Base-by-base conservation (phyloP, 2,888 invertebrate genomes). In the Laspeyria flexula region DNA sequence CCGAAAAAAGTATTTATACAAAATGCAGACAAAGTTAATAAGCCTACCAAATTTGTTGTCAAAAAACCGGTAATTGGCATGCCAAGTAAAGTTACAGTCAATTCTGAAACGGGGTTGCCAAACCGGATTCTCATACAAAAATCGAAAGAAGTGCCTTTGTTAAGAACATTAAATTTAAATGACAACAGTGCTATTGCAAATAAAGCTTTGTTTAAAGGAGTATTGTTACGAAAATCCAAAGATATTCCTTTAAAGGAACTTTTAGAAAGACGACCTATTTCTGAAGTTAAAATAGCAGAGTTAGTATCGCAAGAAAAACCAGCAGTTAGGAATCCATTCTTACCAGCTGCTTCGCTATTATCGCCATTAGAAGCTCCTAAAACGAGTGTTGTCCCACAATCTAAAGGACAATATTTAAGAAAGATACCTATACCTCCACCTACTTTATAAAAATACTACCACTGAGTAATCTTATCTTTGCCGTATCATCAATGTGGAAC, bases 341-440 rank as follows among this genome's bases (percentile, higher is more conserved):
- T 83, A 53, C 83, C 83, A 10, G 63, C 72, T 0, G 79, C 83
- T 0, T 83, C 83, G 0, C 81, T 84, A 0, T 50, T 81, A 0
- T 35, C 44, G 4, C 0, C 23, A 1, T 11, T 16, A 1, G 9
- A 16, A 11, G 9, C 71, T 44, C 71, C 79, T 0, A 65, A 65
- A 1, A 71, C 75, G 0, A 74, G 53, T 15, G 71, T 74, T 0
- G 71, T 42, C 1, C 47, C 62, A 0, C 73, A 80, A 35, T 69
- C 77, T 0, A 76, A 77, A 29, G 79, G 79, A 10, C 79, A 84
- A 11, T 85, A 77, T 53, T 69, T 86, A 37, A 77, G 83, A 41
- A 87, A 85, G 60, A 81, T 85, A 37, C 81, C 83, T 1, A 83
- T 86, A 31, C 81, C 83, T 0, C 85, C 85, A 1, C 85, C 83